Conservation (phyloP, 1,140 invertebrate genomes). For the Melitaea cinxia region DNA sequence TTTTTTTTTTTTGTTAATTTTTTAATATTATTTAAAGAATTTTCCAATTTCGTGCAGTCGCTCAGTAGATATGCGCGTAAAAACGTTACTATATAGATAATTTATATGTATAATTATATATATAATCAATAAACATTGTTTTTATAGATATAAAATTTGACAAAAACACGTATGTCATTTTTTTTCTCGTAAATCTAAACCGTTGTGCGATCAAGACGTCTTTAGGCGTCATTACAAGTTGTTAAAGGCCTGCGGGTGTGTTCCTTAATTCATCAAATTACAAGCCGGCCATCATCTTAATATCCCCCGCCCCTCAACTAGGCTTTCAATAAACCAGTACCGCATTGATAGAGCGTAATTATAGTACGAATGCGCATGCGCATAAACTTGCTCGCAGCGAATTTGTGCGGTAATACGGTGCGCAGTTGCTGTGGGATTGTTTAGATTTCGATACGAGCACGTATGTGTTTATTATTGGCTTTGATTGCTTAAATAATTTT, state of each 20-base stretch:
- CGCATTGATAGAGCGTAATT: conserved; percentile 74
- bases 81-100: too few species aligned
- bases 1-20: too few species aligned
- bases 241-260: conserved; percentile 63
- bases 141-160: too few species aligned
- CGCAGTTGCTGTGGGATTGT: conserved; percentile 58
- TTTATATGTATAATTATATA: too few species aligned
- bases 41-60: too few species aligned
- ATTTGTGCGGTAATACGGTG: conserved; percentile 53
- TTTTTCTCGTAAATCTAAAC: conserved; percentile 2
- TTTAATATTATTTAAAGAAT: too few species aligned
- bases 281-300: conserved; percentile 74
- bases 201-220: conserved; percentile 42
- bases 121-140: too few species aligned
- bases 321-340: conserved; percentile 71
- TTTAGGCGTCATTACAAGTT: conserved; percentile 63
- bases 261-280: conserved; percentile 76
- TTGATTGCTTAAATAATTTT: conserved; percentile 14
- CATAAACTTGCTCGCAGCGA: conserved; percentile 54
- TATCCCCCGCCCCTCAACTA: conserved; percentile 67
- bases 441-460: conserved; percentile 39
- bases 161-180: conserved; percentile 5
- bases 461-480: conserved; percentile 24
- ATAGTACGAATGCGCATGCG: conserved; percentile 54
- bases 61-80: too few species aligned